A percentile compares a stretch with the other conserved stretches of the same genome.
Evolutionary conservation across 2,888 invertebrate genomes (phyloP).

Genomic region (Sabellastarte sp.): DNA sequence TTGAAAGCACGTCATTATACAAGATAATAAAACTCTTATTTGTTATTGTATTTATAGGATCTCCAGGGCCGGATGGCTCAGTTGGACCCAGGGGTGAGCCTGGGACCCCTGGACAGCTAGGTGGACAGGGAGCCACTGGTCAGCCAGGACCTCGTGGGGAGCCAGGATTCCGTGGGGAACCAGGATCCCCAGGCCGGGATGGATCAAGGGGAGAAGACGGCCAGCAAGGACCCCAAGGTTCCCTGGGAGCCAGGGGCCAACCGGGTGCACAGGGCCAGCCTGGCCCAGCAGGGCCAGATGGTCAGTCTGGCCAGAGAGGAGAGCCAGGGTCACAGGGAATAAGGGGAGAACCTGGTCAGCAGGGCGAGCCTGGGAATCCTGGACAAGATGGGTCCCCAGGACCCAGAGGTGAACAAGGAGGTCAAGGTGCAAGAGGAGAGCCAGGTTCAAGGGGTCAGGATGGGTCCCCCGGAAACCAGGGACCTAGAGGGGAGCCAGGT

Average conservation of each 20-base stretch:
- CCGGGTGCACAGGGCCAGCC: constrained; percentile 14
- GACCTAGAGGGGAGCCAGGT: constrained; percentile 21
- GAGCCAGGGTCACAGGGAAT: constrained; percentile 11
- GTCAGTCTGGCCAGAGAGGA: constrained; percentile 15
- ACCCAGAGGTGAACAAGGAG: constrained; percentile 14
- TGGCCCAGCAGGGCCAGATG: constrained; percentile 15
- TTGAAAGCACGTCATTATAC: no score
- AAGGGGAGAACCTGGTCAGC: constrained; percentile 2
- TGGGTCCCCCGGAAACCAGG: constrained; percentile 18
- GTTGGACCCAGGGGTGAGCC: constrained; percentile 5
- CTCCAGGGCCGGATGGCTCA: no score
- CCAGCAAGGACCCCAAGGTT: constrained; percentile 11
- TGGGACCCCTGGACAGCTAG: constrained; percentile 11
- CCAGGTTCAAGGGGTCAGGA: constrained; percentile 13
- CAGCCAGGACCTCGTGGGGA: constrained; percentile 8
- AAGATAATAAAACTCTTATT: no score
- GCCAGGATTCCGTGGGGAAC: constrained; percentile 8
- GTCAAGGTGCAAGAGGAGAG: constrained; percentile 4
- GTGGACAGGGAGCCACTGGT: constrained; percentile 10
- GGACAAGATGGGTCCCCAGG: constrained; percentile 16
- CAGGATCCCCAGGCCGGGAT: constrained; percentile 12
- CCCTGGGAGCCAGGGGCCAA: constrained; percentile 10
- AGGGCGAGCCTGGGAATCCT: constrained; percentile 15
- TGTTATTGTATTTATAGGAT: no score
- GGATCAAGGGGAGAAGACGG: constrained; percentile 19